These are phyloP conservation scores for Saccopteryx leptura DNA, from an alignment of 2,113 vertebrate genomes.

Conservation along the genomic window DNA sequence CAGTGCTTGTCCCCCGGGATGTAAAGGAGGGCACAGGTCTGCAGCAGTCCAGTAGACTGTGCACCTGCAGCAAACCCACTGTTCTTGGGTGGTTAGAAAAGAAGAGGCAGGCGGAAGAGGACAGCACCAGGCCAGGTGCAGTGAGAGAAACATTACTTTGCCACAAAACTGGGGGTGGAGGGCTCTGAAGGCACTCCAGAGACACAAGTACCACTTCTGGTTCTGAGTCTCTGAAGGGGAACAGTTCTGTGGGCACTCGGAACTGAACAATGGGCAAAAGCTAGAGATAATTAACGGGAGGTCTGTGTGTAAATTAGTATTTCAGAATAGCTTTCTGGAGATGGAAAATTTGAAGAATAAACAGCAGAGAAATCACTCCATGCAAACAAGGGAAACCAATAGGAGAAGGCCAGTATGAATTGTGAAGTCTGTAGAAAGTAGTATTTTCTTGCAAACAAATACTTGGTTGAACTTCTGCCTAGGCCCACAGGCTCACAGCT, in stretches of 20 bases:
- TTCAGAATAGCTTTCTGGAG: slow-evolving; percentile 56
- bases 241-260: neutral
- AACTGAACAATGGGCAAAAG: neutral
- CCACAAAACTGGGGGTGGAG: neutral
- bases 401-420: neutral
- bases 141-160: neutral
- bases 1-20: neutral
- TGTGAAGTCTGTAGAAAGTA: neutral
- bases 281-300: neutral
- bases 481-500: neutral
- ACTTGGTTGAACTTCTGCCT: neutral
- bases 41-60: neutral
- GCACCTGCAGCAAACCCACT: neutral
- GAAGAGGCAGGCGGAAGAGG: neutral
- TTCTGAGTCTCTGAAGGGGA: neutral
- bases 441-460: neutral
- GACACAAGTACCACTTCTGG: neutral
- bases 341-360: neutral
- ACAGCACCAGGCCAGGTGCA: fast-evolving
- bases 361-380: neutral
- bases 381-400: neutral
- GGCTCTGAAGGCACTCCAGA: neutral
- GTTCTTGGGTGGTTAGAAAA: neutral
- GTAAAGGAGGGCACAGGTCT: neutral
- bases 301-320: neutral